These are phyloP conservation scores for Drosophila guanche DNA, from an alignment of 1,140 invertebrate species.

Conservation along the genomic window DNA sequence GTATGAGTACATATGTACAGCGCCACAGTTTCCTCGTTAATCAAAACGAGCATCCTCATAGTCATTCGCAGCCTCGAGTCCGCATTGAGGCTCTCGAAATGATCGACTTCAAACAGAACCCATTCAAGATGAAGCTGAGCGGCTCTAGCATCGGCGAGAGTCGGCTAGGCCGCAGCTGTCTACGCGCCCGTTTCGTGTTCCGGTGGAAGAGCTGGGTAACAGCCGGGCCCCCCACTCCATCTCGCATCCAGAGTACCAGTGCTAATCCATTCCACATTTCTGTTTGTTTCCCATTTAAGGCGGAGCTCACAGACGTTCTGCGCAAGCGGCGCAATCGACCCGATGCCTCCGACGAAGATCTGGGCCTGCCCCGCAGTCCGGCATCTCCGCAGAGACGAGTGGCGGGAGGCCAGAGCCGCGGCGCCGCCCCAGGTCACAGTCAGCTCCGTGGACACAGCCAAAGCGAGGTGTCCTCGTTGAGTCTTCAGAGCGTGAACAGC, in stretches of 20 bases:
- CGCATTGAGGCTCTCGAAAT: slow-evolving; percentile 50
- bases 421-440: slow-evolving; percentile 11
- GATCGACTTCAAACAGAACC: slow-evolving; percentile 82
- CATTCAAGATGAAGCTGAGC: slow-evolving; percentile 77
- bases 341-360: slow-evolving; percentile 82
- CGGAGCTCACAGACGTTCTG: slow-evolving; percentile 82
- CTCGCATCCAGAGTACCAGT: neutral
- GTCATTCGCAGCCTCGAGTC: slow-evolving; percentile 53
- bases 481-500: slow-evolving; percentile 74
- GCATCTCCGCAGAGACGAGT: slow-evolving; percentile 74
- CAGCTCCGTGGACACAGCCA: slow-evolving; percentile 27
- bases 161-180: slow-evolving; percentile 70
- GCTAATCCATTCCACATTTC: neutral
- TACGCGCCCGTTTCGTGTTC: slow-evolving; percentile 76
- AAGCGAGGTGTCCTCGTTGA: slow-evolving; percentile 74
- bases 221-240: neutral
- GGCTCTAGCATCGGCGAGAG: slow-evolving; percentile 62
- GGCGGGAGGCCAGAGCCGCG: slow-evolving; percentile 22
- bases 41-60: neutral
- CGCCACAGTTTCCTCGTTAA: slow-evolving; percentile 19
- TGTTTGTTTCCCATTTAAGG: slow-evolving; percentile 41
- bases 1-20: no score
- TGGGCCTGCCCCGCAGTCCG: slow-evolving; percentile 79
- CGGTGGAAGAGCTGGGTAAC: slow-evolving; percentile 83
- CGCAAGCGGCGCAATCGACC: slow-evolving; percentile 80